These are phyloP conservation scores for Tupaia chinensis DNA, from an alignment of 2,113 vertebrate species.

Conservation along the genomic window DNA sequence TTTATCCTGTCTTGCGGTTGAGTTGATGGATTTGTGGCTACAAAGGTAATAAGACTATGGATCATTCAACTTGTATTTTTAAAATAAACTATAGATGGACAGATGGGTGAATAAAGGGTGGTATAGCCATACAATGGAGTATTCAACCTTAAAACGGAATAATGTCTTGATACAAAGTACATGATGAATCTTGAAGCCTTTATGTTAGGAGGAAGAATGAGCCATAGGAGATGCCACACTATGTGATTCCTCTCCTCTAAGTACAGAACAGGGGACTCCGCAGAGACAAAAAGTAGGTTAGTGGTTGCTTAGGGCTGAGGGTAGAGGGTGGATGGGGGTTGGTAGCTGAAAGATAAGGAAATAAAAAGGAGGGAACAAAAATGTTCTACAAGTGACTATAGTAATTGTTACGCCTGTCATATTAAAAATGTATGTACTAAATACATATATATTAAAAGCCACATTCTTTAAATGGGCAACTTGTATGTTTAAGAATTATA, in stretches of 20 bases:
- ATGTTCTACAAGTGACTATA: neutral
- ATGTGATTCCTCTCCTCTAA: neutral
- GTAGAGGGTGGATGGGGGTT: accelerated
- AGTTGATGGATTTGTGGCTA: neutral
- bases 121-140: neutral
- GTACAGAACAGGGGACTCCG: neutral
- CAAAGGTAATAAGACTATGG: neutral
- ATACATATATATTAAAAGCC: neutral
- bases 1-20: neutral
- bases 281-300: neutral
- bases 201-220: neutral
- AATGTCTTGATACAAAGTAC: neutral
- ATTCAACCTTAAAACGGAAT: neutral
- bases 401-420: neutral
- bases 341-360: neutral
- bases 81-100: neutral
- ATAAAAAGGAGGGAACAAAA: neutral
- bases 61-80: neutral
- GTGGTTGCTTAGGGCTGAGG: neutral
- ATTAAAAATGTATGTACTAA: no score
- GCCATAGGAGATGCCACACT: neutral
- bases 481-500: neutral
- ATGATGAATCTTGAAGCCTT: neutral
- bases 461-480: neutral
- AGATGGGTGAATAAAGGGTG: neutral